Percentiles rank a stretch among this genome's conserved stretches.
Conservation (phyloP, 2,113 vertebrate species). For the Limanda limanda region DNA sequence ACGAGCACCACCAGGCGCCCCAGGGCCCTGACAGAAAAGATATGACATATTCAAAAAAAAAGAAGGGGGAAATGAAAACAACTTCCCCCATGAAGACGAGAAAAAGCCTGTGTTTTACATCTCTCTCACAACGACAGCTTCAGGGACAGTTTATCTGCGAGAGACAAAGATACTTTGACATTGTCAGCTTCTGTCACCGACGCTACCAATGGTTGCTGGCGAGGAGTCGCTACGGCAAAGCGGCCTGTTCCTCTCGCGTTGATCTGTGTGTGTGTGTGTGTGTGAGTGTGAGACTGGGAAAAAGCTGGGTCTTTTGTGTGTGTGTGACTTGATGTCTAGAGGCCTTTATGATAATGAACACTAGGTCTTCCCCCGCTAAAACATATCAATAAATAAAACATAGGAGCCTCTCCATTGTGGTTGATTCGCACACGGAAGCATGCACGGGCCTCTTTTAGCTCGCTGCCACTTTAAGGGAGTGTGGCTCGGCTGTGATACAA, state of each 20-base stretch:
- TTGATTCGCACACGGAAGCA: constrained; percentile 55
- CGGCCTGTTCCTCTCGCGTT: constrained; percentile 56
- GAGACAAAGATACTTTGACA: constrained; percentile 84
- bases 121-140: constrained; percentile 82
- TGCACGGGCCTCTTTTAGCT: constrained; percentile 48
- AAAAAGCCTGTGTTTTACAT: constrained; percentile 77
- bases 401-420: constrained; percentile 73
- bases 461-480: constrained; percentile 71
- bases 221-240: constrained; percentile 56
- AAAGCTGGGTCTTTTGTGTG: constrained; percentile 25
- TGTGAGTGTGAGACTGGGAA: constrained; percentile 56
- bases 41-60: constrained; percentile 64
- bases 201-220: constrained; percentile 50
- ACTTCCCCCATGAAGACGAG: constrained; percentile 64
- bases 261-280: constrained; percentile 36
- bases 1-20: constrained; percentile 68
- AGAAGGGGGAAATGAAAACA: constrained; percentile 72
- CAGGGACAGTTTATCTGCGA: constrained; percentile 84
- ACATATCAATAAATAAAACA: constrained; percentile 87
- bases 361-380: constrained; percentile 80
- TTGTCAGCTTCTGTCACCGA: constrained; percentile 83
- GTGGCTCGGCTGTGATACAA: constrained; percentile 62
- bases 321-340: constrained; percentile 79
- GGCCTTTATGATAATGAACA: constrained; percentile 86
- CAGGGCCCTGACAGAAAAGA: constrained; percentile 80